Evolutionary conservation across 2,888 invertebrate species (phyloP).

Genomic region (Drosophila anomalata): DNA sequence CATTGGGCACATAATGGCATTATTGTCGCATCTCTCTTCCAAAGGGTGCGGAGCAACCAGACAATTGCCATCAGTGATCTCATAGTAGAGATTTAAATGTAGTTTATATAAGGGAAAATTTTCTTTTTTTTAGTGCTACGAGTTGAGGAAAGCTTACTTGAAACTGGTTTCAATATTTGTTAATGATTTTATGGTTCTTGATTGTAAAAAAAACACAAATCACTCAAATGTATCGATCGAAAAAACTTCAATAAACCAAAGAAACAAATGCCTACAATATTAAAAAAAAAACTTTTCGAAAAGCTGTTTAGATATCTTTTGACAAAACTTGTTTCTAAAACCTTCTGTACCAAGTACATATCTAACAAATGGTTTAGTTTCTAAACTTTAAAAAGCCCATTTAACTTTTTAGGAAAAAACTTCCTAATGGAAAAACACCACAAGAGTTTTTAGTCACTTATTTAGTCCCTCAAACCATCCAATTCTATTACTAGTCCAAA

Average conservation of each 20-base stretch:
- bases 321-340: neutral
- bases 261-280: neutral
- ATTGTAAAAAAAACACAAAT: neutral
- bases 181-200: neutral
- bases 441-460: slow-evolving; percentile 9
- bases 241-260: neutral
- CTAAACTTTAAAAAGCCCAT: neutral
- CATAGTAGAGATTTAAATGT: slow-evolving; percentile 5
- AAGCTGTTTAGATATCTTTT: neutral
- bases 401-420: neutral
- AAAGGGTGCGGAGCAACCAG: slow-evolving; percentile 20
- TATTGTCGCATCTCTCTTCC: slow-evolving; percentile 14
- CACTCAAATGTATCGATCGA: neutral
- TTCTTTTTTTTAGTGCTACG: neutral
- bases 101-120: neutral
- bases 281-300: neutral
- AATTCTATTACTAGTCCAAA: neutral
- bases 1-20: slow-evolving; percentile 32
- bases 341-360: no score
- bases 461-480: slow-evolving; percentile 11
- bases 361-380: neutral
- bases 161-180: neutral
- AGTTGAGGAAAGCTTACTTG: neutral
- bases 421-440: neutral
- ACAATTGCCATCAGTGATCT: slow-evolving; percentile 26